Evolutionary conservation across 2,888 invertebrate species (phyloP), one percentile per base, ranked within the genome.

Genomic region (Mantis religiosa): DNA sequence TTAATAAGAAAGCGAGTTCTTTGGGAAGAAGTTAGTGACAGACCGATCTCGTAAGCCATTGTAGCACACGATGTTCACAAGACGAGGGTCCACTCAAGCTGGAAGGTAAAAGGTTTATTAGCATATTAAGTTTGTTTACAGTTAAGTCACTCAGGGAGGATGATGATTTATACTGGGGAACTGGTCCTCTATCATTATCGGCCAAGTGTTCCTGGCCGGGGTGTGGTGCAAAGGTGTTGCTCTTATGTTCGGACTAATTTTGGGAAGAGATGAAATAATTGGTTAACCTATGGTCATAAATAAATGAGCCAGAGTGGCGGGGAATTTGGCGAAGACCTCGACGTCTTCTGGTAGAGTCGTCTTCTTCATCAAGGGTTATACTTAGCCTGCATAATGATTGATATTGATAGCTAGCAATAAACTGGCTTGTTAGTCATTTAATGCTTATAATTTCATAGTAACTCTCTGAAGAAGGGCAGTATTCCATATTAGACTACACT

Each of bases 61-160:
- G 20, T 71, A 71, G 54, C 54, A 54, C 54, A 54, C 54, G 15
- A 7, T 20, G 15, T 71, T 71, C 54, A 3, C 20, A 71, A 71
- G 54, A 15, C 3, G 54, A 71, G 54, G 15, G 54, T 25, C 25
- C 54, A 25, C 54, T 71, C 54, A 41, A 27, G 87, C 82, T 87
- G 27, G 34, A 34, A 82, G 82, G 81, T 25, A 34, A 34, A 25
- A 34, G 34, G 27, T 87, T 87, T 87, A 87, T 86, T 86, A 81
- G 81, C 86, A 86, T 86, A 86, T 86, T 86, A 86, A 86, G 28
- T 86, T 86, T 86, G 86, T 86, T 86, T 86, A 86, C 28, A 81
- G 86, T 86, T 81, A 86, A 81, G 86, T 82, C 12, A 87, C 81
- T 87, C 82, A 30, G 30, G 3, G 25, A 82, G 82, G 82, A 82